Evolutionary conservation across 1,140 invertebrate species (phyloP).

Genomic region (Drosophila bifasciata): DNA sequence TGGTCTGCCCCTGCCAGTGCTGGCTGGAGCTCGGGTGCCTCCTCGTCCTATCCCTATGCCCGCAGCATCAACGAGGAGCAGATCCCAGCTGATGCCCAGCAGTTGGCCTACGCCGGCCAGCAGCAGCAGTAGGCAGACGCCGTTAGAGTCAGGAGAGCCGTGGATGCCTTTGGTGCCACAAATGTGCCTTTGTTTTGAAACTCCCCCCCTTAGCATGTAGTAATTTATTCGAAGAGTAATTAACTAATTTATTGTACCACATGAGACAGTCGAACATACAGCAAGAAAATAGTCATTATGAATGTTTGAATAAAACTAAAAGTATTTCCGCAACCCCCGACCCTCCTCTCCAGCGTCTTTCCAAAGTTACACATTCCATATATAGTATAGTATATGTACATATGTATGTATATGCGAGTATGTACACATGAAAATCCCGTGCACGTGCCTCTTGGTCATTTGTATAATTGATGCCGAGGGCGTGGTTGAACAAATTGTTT

Average conservation of each 20-base stretch:
- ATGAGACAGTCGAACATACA: slow-evolving; percentile 15
- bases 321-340: slow-evolving; percentile 30
- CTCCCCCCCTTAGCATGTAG: slow-evolving; percentile 51
- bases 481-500: slow-evolving; percentile 4
- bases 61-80: slow-evolving; percentile 85
- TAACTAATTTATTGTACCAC: slow-evolving; percentile 71
- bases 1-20: slow-evolving; percentile 72
- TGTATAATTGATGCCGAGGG: background rate
- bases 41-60: slow-evolving; percentile 86
- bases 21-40: slow-evolving; percentile 84
- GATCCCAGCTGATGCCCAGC: slow-evolving; percentile 85
- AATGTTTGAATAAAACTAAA: slow-evolving; percentile 69
- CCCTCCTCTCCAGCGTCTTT: background rate
- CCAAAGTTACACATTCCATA: too few species aligned
- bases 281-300: slow-evolving; percentile 52
- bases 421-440: slow-evolving; percentile 14
- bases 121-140: slow-evolving; percentile 46
- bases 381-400: too few species aligned
- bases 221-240: slow-evolving; percentile 77
- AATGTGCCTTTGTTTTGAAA: slow-evolving; percentile 75
- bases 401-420: too few species aligned
- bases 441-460: slow-evolving; percentile 21
- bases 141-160: slow-evolving; percentile 28
- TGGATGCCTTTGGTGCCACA: slow-evolving; percentile 28
- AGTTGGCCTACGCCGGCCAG: slow-evolving; percentile 64